Percentiles rank a stretch among this genome's conserved stretches.
Conservation (phyloP, 2,888 invertebrate genomes). For the Operophtera brumata region DNA sequence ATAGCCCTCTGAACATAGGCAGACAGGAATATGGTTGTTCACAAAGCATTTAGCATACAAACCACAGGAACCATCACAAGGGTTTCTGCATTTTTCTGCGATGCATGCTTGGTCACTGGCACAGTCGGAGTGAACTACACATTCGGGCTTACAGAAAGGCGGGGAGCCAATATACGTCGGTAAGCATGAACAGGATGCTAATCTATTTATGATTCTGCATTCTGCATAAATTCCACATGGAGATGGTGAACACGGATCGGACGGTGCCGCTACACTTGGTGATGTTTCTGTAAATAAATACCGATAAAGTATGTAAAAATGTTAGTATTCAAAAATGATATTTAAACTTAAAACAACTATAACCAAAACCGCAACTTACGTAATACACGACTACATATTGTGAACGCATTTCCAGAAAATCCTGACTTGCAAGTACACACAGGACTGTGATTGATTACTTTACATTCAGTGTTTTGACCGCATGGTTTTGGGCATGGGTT, state of each 20-base stretch:
- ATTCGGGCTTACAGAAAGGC: constrained; percentile 84
- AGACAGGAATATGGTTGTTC: constrained; percentile 86
- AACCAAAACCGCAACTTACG: constrained; percentile 75
- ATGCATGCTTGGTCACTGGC: constrained; percentile 83
- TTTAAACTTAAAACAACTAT: not conserved
- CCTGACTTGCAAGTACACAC: constrained; percentile 85
- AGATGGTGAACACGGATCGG: constrained; percentile 86
- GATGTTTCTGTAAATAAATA: constrained; percentile 49
- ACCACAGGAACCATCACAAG: constrained; percentile 86
- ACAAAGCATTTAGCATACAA: constrained; percentile 84
- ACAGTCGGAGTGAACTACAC: constrained; percentile 84
- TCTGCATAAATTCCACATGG: constrained; percentile 87
- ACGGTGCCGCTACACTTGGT: constrained; percentile 57
- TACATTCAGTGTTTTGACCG: constrained; percentile 84
- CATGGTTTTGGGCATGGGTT: constrained; percentile 86
- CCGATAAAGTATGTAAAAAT: not conserved
- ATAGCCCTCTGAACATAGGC: constrained; percentile 83
- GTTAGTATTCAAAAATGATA: not conserved
- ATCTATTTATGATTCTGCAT: constrained; percentile 85
- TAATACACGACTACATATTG: constrained; percentile 78
- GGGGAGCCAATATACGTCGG: constrained; percentile 84
- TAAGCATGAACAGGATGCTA: constrained; percentile 86
- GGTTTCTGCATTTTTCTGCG: constrained; percentile 84
- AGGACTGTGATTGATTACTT: constrained; percentile 86
- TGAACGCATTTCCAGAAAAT: constrained; percentile 85